Evolutionary conservation across 1,140 invertebrate species (phyloP).

Genomic region (Pseudomyrmex concolor): DNA sequence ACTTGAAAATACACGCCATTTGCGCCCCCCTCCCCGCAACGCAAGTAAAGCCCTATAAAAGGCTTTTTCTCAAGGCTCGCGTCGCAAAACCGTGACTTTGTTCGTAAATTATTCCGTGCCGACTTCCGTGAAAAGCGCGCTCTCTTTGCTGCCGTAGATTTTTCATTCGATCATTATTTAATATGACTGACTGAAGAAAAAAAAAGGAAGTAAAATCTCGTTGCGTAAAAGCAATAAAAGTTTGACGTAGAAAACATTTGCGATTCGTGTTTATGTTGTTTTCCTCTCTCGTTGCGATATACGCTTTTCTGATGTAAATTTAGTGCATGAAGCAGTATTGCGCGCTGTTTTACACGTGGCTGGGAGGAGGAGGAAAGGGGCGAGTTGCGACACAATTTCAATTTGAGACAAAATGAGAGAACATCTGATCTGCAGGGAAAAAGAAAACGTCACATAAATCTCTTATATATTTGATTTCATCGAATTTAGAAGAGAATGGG

Average conservation of each 20-base stretch:
- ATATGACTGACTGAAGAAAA: neutral
- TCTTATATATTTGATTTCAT: slow-evolving; percentile 5
- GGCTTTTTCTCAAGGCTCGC: neutral
- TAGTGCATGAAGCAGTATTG: neutral
- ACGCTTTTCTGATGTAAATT: slow-evolving; percentile 30
- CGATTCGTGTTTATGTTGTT: neutral
- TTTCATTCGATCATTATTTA: slow-evolving; percentile 38
- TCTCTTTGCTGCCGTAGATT: neutral
- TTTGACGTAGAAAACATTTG: slow-evolving; percentile 10
- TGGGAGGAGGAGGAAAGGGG: no score
- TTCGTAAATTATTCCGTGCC: slow-evolving; percentile 29
- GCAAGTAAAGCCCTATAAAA: slow-evolving; percentile 28
- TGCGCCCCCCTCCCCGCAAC: slow-evolving; percentile 1
- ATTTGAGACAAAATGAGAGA: neutral
- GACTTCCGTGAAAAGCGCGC: neutral
- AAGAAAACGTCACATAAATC: slow-evolving; percentile 12
- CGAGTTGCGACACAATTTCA: neutral
- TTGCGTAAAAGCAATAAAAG: slow-evolving; percentile 7
- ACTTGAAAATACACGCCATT: slow-evolving; percentile 27
- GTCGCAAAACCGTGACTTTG: slow-evolving; percentile 25
- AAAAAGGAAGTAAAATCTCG: neutral
- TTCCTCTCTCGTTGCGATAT: neutral
- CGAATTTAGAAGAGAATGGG: neutral
- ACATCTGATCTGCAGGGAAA: neutral
- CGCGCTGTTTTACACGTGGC: neutral